Conservation (phyloP, 2,113 vertebrate species). For the Oreochromis aureus region DNA sequence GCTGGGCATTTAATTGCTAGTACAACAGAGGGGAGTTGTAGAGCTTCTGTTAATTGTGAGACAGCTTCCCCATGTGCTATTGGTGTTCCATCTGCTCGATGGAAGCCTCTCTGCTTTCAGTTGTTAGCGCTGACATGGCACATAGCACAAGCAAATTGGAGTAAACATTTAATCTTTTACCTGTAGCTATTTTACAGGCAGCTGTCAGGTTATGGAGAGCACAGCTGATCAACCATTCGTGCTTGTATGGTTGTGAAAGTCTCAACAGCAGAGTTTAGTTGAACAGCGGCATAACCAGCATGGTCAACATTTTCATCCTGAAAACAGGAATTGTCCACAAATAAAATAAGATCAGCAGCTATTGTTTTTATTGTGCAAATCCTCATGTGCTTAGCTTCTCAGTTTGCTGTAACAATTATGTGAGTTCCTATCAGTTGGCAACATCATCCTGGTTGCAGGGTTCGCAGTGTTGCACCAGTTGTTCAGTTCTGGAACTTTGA, state of each 20-base stretch:
- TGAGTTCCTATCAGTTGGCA: neutral
- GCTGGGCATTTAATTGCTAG: neutral
- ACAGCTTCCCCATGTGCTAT: neutral
- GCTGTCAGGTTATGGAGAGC: neutral
- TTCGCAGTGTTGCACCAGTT: neutral
- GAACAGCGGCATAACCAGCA: neutral
- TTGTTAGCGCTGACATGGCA: neutral
- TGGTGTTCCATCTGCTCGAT: neutral
- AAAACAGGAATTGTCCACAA: fast-evolving
- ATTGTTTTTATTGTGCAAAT: neutral
- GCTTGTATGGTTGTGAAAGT: neutral
- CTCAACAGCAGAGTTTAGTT: neutral
- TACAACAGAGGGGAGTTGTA: neutral
- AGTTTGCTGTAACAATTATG: neutral
- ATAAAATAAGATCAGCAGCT: neutral
- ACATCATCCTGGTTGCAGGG: fast-evolving
- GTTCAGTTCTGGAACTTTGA: neutral
- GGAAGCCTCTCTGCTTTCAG: neutral
- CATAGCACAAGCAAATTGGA: neutral
- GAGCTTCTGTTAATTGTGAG: neutral
- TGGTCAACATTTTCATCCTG: neutral
- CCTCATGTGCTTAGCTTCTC: neutral
- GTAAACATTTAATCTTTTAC: neutral
- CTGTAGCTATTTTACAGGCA: neutral
- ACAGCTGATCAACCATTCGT: neutral